phyloP scores from a whole-genome alignment of 2,113 vertebrate species.

The Oophaga pumilio region DNA sequence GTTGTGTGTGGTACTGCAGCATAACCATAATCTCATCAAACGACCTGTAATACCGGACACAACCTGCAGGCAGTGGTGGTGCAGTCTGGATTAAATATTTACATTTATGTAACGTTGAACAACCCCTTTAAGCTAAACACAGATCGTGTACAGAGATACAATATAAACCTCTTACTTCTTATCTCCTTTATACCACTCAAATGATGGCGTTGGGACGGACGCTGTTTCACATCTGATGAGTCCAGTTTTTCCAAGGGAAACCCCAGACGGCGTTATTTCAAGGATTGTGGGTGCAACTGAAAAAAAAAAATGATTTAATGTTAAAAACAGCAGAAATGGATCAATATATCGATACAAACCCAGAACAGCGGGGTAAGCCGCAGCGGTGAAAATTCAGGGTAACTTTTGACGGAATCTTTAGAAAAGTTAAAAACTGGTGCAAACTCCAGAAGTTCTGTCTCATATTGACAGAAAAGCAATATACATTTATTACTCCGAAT shows the following conservation, averaged over 20 bases:
- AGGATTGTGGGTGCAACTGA: conserved; percentile 93
- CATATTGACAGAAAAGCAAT: too few relatives aligned
- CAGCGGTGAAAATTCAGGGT: too few relatives aligned
- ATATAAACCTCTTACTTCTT: conserved; percentile 83
- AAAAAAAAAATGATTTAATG: conserved; percentile 55
- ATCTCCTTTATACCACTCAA: conserved; percentile 97
- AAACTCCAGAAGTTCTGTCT: too few relatives aligned
- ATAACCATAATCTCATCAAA: too few relatives aligned
- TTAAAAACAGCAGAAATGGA: not conserved
- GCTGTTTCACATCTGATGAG: conserved; percentile 93
- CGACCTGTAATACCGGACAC: too few relatives aligned
- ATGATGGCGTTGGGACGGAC: conserved; percentile 87
- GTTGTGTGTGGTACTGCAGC: too few relatives aligned
- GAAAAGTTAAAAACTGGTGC: too few relatives aligned
- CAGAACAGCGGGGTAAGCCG: too few relatives aligned
- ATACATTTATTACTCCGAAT: not conserved
- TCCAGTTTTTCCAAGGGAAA: conserved; percentile 85
- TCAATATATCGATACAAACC: not conserved
- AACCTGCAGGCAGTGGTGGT: too few relatives aligned
- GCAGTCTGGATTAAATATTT: too few relatives aligned
- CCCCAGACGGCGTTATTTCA: conserved; percentile 90
- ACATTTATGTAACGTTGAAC: too few relatives aligned
- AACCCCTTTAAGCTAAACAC: not conserved
- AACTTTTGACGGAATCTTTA: too few relatives aligned
- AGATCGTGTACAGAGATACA: not conserved